Conservation (phyloP, 2,797 vertebrate genomes). For the Falco columbarius region DNA sequence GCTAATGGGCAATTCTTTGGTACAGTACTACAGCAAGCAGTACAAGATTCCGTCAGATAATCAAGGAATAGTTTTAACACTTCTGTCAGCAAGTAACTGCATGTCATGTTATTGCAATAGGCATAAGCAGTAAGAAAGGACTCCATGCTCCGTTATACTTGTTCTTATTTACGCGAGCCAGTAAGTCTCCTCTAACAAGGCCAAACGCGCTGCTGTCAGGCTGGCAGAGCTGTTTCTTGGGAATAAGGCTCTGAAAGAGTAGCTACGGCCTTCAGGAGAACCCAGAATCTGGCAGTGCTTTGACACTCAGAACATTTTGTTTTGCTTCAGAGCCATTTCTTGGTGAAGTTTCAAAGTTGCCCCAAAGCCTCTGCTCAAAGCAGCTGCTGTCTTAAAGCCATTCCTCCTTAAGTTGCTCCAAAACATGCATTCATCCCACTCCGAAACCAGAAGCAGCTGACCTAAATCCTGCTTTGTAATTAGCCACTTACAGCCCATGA, state of each 20-base stretch:
- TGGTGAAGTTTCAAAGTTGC: neutral
- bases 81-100: neutral
- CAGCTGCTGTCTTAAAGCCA: neutral
- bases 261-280: neutral
- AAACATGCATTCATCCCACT: neutral
- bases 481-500: neutral
- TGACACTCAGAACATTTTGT: neutral
- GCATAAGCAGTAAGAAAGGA: neutral
- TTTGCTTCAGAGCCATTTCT: neutral
- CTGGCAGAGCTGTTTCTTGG: neutral
- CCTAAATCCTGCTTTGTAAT: neutral
- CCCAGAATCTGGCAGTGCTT: fast-evolving
- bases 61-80: neutral
- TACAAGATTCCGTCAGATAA: neutral
- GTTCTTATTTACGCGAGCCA: neutral
- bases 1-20: neutral
- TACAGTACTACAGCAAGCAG: neutral
- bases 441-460: neutral
- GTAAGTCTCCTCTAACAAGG: neutral
- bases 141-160: neutral
- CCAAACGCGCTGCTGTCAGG: neutral
- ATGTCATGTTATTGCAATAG: neutral
- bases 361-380: neutral
- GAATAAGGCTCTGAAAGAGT: neutral
- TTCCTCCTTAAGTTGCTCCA: neutral